phyloP scores from a whole-genome alignment of 2,888 invertebrate genomes.

The Synergus itoensis region DNA sequence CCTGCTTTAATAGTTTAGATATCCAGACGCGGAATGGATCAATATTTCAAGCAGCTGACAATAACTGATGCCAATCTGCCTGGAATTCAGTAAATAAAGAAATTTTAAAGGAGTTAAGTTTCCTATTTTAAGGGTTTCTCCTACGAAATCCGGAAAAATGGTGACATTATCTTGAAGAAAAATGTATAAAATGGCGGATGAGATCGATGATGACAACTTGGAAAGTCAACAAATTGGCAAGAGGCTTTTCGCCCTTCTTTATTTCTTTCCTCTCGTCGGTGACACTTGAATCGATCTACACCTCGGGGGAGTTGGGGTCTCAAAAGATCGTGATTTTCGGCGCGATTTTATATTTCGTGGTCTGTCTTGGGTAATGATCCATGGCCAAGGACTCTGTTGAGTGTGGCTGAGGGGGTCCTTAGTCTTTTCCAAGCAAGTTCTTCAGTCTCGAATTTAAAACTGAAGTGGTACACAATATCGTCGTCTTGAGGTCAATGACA shows the following conservation, averaged over 20 bases:
- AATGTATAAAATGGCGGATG: neutral
- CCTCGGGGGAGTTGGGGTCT: constrained; percentile 39
- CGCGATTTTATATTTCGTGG: constrained; percentile 69
- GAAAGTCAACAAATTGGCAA: neutral
- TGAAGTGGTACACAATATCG: constrained; percentile 76
- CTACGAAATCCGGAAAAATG: neutral
- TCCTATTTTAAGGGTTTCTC: neutral
- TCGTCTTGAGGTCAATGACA: constrained; percentile 75
- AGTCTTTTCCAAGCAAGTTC: constrained; percentile 69
- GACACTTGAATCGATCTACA: neutral
- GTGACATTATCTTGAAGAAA: neutral
- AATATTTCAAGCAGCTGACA: neutral
- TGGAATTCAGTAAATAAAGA: neutral
- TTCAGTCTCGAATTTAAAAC: constrained; percentile 72
- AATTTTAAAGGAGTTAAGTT: neutral
- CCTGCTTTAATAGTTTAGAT: neutral
- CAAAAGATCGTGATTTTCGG: constrained; percentile 69
- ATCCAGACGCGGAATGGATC: neutral
- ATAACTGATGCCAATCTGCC: neutral
- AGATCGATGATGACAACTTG: neutral
- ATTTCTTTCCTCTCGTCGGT: neutral
- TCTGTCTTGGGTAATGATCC: constrained; percentile 74
- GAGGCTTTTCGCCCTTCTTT: neutral
- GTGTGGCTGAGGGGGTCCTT: constrained; percentile 76
- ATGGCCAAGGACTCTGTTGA: constrained; percentile 72